These are phyloP conservation scores for Hesperophylax magnus DNA, from an alignment of 1,140 invertebrate species.

Conservation along the genomic window DNA sequence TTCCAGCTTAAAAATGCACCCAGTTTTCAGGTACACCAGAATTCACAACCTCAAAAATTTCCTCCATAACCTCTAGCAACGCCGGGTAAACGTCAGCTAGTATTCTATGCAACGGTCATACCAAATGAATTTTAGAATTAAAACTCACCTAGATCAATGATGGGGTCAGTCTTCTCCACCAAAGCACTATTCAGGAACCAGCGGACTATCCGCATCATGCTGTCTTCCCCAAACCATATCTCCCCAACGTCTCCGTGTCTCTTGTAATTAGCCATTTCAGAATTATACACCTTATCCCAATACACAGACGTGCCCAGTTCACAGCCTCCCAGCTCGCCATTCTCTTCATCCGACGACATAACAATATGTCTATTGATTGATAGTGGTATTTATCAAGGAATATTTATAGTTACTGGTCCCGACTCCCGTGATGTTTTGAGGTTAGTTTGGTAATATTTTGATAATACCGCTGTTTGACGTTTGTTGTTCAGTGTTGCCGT, in stretches of 20 bases:
- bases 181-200: constrained; percentile 72
- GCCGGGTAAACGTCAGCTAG: no score
- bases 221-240: constrained; percentile 93
- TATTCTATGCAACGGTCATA: no score
- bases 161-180: constrained; percentile 66
- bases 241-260: constrained; percentile 91
- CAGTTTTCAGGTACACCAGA: no score
- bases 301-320: constrained; percentile 86
- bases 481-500: no score
- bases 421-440: no score
- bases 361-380: not conserved
- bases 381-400: no score
- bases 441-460: no score
- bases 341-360: constrained; percentile 38
- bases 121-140: not conserved
- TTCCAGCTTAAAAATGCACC: no score
- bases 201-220: constrained; percentile 80
- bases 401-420: no score
- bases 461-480: no score
- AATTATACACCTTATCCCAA: constrained; percentile 88
- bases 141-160: constrained; percentile 76
- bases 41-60: no score
- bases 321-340: constrained; percentile 78
- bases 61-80: no score
- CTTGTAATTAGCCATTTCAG: constrained; percentile 87